Conservation (phyloP, 2,797 vertebrate species). For the Netta rufina region DNA sequence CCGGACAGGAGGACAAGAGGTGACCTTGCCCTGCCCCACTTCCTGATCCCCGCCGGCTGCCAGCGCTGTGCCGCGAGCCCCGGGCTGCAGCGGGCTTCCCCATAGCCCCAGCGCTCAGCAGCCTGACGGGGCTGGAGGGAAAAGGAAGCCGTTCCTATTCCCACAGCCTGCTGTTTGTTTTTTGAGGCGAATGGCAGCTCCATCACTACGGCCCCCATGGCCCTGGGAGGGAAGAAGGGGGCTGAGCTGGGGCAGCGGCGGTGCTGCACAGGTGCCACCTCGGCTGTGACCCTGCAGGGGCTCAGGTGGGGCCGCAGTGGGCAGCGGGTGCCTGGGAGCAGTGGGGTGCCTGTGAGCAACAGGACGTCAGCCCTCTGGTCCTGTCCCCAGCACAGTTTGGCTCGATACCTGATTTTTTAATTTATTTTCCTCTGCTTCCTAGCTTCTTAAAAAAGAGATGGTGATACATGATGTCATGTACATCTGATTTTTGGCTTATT, state of each 20-base stretch:
- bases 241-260: accelerated
- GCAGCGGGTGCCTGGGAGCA: not conserved
- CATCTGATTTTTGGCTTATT: not conserved
- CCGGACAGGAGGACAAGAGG: slow-evolving; percentile 34
- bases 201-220: slow-evolving; percentile 26
- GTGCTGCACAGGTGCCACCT: not conserved
- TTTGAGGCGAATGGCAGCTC: slow-evolving; percentile 40
- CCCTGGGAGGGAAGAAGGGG: accelerated
- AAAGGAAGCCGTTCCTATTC: slow-evolving; percentile 69
- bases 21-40: slow-evolving; percentile 51
- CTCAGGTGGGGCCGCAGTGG: accelerated
- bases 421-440: not conserved
- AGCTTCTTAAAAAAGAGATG: not conserved
- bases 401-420: not conserved
- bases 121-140: slow-evolving; percentile 55
- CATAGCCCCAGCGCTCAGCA: not conserved
- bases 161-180: slow-evolving; percentile 73
- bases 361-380: not conserved
- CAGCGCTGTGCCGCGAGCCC: not conserved
- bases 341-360: accelerated
- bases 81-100: not conserved
- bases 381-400: not conserved
- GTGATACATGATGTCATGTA: not conserved
- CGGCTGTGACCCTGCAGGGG: not conserved
- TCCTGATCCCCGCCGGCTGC: slow-evolving; percentile 30